A percentile compares a stretch with the other conserved stretches of the same genome.
phyloP scores from a whole-genome alignment of 2,888 invertebrate species.

The Calameuta filiformis region DNA sequence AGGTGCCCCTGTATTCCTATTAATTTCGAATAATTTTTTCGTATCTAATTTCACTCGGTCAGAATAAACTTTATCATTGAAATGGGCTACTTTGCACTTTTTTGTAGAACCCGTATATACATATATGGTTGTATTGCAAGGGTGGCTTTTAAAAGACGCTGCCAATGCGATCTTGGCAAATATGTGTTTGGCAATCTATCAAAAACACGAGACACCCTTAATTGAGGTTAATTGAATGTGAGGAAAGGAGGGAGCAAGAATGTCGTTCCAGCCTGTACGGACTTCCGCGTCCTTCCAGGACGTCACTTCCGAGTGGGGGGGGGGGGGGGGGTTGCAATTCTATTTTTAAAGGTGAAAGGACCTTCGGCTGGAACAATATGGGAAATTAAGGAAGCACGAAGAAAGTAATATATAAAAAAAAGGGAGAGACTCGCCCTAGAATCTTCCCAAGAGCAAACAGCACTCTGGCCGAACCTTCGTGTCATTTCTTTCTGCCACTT shows the following conservation, averaged over 20 bases:
- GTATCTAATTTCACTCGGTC: neutral
- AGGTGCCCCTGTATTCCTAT: neutral
- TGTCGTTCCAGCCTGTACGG: neutral
- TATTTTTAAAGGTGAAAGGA: neutral
- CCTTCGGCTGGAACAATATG: neutral
- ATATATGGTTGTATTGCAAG: neutral
- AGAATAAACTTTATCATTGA: neutral
- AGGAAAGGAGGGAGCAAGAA: neutral
- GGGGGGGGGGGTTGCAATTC: neutral
- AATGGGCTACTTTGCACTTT: neutral
- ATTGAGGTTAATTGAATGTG: neutral
- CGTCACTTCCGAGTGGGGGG: neutral
- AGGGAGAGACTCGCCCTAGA: neutral
- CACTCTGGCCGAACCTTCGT: constrained; percentile 2
- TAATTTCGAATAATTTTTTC: neutral
- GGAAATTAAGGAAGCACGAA: neutral
- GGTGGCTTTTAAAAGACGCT: neutral
- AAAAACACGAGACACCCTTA: neutral
- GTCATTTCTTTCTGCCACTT: neutral
- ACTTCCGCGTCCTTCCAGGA: neutral
- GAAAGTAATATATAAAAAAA: neutral
- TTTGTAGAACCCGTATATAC: neutral
- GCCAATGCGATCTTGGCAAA: neutral
- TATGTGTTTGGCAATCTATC: neutral
- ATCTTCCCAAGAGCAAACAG: neutral